Base-by-base conservation (phyloP, 2,888 invertebrate species). In the Sipha maydis region DNA sequence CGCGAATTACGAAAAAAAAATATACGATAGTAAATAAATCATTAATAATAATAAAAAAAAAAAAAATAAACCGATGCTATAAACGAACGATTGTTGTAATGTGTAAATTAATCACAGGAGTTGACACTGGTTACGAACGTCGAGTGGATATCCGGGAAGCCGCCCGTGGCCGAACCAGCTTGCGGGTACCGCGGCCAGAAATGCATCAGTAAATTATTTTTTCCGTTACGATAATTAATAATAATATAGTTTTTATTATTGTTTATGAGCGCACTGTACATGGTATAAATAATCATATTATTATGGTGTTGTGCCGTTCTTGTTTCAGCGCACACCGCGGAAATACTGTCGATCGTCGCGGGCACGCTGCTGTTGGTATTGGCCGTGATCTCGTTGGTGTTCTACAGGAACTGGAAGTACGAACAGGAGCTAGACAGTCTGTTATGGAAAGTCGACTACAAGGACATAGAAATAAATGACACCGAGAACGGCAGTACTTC, bases 371-470 rank as follows among this genome's bases (percentile, higher is more conserved):
- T 95, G 0, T 97, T 97, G 0, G 96, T 96, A 3, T 93, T 96
- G 7, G 92, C 96, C 25, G 92, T 96, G 0, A 95, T 96, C n/a
- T 94, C 95, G 0, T 92, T 97, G 89, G 94, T 97, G 0, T 93
- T 96, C 21, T 97, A 96, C 92, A 95, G 98, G 89, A 98, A 98
- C 92, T 98, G 97, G 97, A 95, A 95, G 71, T 97, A 98, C 92
- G 98, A 98, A 91, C 97, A 98, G 91, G 98, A 98, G 91, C 93
- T 98, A 90, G 98, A 98, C 92, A 97, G 97, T 88, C 93, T 98
- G 71, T 93, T 98, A 71, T 98, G 98, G 98, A 97, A 98, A 93
- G 96, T 98, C 89, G 98, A 98, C 92, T 97, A 95, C 92, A 95
- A 95, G 90, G 98, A 98, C 91, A 95, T 98, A 80, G 95, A 97